A percentile compares a stretch with the other conserved stretches of the same genome.
Evolutionary conservation across 1,140 invertebrate genomes (phyloP).

Genomic region (Drosophila ironensis): DNA sequence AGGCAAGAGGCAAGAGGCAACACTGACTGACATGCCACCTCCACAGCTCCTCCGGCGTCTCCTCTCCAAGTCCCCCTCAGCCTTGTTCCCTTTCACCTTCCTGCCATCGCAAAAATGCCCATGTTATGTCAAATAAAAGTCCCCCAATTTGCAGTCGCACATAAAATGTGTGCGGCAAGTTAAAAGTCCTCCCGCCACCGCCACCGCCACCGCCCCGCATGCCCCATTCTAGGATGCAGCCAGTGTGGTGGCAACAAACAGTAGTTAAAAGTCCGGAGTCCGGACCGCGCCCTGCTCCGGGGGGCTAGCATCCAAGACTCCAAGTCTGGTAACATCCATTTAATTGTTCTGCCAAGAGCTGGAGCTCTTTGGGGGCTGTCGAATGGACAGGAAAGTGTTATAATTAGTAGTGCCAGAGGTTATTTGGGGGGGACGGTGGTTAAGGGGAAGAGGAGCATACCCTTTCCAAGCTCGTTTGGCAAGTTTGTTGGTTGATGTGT

Average conservation of each 20-base stretch:
- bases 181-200: slow-evolving; percentile 22
- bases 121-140: slow-evolving; percentile 64
- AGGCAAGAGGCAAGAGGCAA: slow-evolving; percentile 6
- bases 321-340: slow-evolving; percentile 27
- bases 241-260: too few relatives aligned
- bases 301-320: too few relatives aligned
- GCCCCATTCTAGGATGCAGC: background rate
- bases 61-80: too few relatives aligned
- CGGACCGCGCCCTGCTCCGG: too few relatives aligned
- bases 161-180: slow-evolving; percentile 53
- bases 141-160: slow-evolving; percentile 61
- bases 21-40: background rate
- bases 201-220: background rate
- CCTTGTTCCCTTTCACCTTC: background rate
- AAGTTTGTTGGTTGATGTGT: slow-evolving; percentile 8
- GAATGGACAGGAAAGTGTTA: slow-evolving; percentile 46
- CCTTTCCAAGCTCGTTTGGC: slow-evolving; percentile 4
- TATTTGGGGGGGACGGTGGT: background rate
- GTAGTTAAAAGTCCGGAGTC: slow-evolving; percentile 22
- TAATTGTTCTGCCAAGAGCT: slow-evolving; percentile 35
- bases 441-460: background rate
- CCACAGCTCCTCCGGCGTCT: too few relatives aligned
- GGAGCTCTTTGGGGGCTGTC: background rate
- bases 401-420: slow-evolving; percentile 61
- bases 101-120: slow-evolving; percentile 2